Conservation (phyloP, 1,140 invertebrate species). For the Trissolcus basalis region DNA sequence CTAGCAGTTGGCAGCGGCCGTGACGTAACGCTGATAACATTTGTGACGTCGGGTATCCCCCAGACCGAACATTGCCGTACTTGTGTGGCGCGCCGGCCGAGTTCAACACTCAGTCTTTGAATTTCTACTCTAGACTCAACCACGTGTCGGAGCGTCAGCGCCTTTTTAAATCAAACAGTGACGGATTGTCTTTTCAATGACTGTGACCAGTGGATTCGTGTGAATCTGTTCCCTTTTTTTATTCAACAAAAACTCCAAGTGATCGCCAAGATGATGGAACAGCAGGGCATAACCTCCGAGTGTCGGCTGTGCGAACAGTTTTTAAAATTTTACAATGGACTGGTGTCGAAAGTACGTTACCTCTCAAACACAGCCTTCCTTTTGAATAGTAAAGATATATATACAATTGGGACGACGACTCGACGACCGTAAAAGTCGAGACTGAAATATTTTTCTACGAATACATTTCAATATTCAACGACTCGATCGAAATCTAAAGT, state of each 20-base stretch:
- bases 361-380: too few relatives aligned
- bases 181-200: conserved; percentile 22
- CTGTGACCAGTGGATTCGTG: conserved; percentile 10
- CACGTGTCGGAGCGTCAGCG: conserved; percentile 13
- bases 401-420: too few relatives aligned
- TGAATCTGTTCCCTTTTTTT: conserved; percentile 7
- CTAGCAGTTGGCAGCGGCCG: conserved; percentile 7
- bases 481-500: too few relatives aligned
- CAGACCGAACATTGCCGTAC: conserved; percentile 7
- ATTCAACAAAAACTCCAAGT: too few relatives aligned
- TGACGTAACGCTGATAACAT: conserved; percentile 35
- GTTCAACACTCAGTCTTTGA: conserved; percentile 35
- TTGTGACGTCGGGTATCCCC: conserved; percentile 35
- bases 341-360: conserved; percentile 25
- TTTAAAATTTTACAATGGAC: conserved; percentile 17
- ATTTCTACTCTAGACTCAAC: conserved; percentile 7
- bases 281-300: conserved; percentile 28
- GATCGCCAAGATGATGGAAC: conserved; percentile 34
- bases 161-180: neutral
- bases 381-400: too few relatives aligned
- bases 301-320: conserved; percentile 31
- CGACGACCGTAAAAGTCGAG: too few relatives aligned
- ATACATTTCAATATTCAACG: too few relatives aligned
- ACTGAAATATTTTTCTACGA: too few relatives aligned
- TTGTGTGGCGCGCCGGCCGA: conserved; percentile 14